Evolutionary conservation across 2,888 invertebrate genomes (phyloP).

Genomic region (Ochlodes sylvanus): DNA sequence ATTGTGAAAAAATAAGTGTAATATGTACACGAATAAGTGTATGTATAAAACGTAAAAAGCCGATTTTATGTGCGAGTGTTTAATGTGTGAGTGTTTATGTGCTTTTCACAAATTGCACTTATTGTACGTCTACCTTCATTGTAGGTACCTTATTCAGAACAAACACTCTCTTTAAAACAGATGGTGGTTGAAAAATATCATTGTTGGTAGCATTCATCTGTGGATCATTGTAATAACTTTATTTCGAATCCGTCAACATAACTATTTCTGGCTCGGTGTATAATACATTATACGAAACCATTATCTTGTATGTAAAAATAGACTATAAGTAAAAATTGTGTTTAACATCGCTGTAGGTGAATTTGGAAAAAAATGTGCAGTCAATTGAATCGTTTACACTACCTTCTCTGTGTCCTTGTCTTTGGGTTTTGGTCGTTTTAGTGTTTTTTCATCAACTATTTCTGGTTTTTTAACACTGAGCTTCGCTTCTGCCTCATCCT

Average conservation of each 20-base stretch:
- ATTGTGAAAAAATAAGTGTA: constrained; percentile 8
- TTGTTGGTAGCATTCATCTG: constrained; percentile 61
- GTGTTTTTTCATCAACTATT: constrained; percentile 74
- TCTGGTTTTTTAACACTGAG: constrained; percentile 79
- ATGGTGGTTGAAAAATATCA: constrained; percentile 53
- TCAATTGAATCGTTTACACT: constrained; percentile 42
- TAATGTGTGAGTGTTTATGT: neutral
- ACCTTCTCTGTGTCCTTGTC: constrained; percentile 64
- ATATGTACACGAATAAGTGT: constrained; percentile 14
- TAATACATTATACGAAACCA: constrained; percentile 23
- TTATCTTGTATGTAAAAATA: too few relatives aligned
- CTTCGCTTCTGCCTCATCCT: constrained; percentile 76
- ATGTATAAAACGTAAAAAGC: constrained; percentile 18
- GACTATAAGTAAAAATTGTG: too few relatives aligned
- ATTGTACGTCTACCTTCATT: constrained; percentile 43
- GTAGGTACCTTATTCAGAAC: constrained; percentile 69
- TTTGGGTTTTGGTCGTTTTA: constrained; percentile 74
- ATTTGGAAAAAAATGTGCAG: constrained; percentile 15
- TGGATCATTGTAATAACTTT: constrained; percentile 53
- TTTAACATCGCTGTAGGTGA: constrained; percentile 9
- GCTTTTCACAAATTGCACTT: constrained; percentile 23
- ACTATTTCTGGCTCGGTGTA: constrained; percentile 25
- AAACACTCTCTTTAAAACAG: constrained; percentile 63
- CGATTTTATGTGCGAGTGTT: constrained; percentile 20
- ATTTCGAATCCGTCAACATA: constrained; percentile 15